Percentiles rank a stretch among this genome's conserved stretches.
These are phyloP conservation scores for Propithecus coquereli DNA, from an alignment of 2,113 vertebrate genomes.

Conservation along the genomic window DNA sequence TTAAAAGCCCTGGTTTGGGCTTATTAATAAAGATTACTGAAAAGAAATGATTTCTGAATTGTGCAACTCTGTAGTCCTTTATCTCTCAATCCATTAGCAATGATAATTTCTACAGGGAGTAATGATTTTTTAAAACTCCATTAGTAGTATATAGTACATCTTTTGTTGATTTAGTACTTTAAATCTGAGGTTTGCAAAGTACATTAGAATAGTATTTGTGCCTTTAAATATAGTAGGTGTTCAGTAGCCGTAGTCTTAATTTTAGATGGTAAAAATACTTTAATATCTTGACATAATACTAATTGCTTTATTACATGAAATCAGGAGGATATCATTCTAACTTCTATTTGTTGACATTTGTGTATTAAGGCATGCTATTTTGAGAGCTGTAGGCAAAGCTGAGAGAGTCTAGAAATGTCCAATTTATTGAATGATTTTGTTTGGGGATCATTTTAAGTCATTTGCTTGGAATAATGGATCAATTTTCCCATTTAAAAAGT, in stretches of 20 bases:
- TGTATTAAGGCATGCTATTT: rapidly evolving
- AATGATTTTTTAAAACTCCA: background rate
- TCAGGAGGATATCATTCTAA: background rate
- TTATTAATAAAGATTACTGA: background rate
- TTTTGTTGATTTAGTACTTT: background rate
- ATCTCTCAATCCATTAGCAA: background rate
- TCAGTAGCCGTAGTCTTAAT: background rate
- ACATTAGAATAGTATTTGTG: background rate
- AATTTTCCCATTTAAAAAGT: background rate
- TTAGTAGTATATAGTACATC: background rate
- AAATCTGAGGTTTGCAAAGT: background rate
- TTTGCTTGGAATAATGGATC: background rate
- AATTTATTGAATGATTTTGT: background rate
- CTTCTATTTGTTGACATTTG: background rate
- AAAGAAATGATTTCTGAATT: background rate
- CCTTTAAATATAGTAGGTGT: background rate
- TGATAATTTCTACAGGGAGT: background rate
- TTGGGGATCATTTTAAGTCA: background rate
- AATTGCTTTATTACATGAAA: background rate
- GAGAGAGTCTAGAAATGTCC: background rate
- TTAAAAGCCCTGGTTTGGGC: background rate
- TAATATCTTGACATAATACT: too few species aligned
- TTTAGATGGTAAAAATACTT: background rate
- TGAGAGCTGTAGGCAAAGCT: background rate
- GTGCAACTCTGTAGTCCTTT: rapidly evolving